phyloP scores from a whole-genome alignment of 2,888 invertebrate genomes.

The Tachina fera region DNA sequence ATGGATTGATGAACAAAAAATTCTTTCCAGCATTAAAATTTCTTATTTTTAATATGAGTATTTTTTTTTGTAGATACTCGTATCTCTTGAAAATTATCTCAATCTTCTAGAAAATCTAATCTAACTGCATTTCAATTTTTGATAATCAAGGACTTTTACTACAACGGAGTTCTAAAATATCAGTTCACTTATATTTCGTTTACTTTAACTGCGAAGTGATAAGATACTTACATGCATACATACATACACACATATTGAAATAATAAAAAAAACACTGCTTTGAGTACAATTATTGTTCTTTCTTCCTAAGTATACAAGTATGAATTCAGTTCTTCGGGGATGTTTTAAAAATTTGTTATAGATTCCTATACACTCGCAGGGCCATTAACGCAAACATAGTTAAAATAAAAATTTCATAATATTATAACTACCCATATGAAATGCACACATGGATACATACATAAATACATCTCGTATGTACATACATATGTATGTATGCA shows the following conservation, averaged over 20 bases:
- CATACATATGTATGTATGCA: not conserved
- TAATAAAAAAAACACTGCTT: not conserved
- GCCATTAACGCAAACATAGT: conserved; percentile 24
- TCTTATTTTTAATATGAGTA: not conserved
- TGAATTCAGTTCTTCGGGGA: conserved; percentile 28
- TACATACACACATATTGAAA: not conserved
- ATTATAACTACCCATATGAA: conserved; percentile 12
- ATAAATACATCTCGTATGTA: not conserved
- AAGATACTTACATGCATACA: not conserved
- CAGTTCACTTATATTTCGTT: not conserved
- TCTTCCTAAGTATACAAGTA: not conserved
- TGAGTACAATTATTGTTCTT: not conserved
- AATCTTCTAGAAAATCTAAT: not conserved
- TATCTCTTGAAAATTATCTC: not conserved
- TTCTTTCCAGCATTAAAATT: too few species aligned
- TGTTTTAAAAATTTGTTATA: conserved; percentile 50
- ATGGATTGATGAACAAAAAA: not conserved
- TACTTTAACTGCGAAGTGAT: conserved; percentile 25
- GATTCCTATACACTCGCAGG: conserved; percentile 41
- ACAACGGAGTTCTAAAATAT: conserved; percentile 1
- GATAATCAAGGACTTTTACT: conserved; percentile 46
- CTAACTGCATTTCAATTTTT: conserved; percentile 44
- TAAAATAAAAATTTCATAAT: conserved; percentile 26
- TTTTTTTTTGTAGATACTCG: not conserved
- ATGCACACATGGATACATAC: not conserved